Base-by-base conservation (phyloP, 2,888 invertebrate genomes). In the Congeria kusceri region DNA sequence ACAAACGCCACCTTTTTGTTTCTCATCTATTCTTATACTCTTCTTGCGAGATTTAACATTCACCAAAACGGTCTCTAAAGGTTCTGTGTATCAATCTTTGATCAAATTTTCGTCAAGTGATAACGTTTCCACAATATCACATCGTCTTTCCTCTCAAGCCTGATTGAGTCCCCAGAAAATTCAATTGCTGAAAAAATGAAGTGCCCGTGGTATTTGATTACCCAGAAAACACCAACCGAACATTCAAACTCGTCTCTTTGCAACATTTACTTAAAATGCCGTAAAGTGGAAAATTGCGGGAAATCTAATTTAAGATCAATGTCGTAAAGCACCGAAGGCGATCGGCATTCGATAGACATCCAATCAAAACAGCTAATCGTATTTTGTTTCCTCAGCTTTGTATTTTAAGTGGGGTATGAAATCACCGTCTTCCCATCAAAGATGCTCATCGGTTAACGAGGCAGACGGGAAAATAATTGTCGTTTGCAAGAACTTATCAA, bases 381-480 rank as follows among this genome's bases (percentile, higher is more conserved):
- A 80, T 77, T 80, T 76, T 61, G 53, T 58, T 59, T 57, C 70
- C 32, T 70, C 65, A 61, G 56, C 66, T 71, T 68, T 61, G 46
- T 76, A 61, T 65, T 59, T 68, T 58, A 75, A 76, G 80, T 76
- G 69, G 72, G 71, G 75, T 72, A 75, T 72, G 59, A 65, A 76
- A 71, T 71, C 61, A 47, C 66, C 67, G 67, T 68, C 58, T 70
- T 75, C 71, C 61, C 62, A 69, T 80, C 66, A 62, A 80, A 67
- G 76, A 80, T 77, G 76, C 80, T 80, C 65, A 73, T 69, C 53
- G 80, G 56, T 69, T 70, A 80, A 80, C 73, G 80, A 80, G 68
- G 76, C 80, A 69, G 69, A 72, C 80, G 7, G 76, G 62, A 61
- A 65, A 64, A 65, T 72, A 80, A 80, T 80, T 80, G 69, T 73